Evolutionary conservation across 2,113 vertebrate genomes (phyloP).

Genomic region (Ophiodon elongatus): DNA sequence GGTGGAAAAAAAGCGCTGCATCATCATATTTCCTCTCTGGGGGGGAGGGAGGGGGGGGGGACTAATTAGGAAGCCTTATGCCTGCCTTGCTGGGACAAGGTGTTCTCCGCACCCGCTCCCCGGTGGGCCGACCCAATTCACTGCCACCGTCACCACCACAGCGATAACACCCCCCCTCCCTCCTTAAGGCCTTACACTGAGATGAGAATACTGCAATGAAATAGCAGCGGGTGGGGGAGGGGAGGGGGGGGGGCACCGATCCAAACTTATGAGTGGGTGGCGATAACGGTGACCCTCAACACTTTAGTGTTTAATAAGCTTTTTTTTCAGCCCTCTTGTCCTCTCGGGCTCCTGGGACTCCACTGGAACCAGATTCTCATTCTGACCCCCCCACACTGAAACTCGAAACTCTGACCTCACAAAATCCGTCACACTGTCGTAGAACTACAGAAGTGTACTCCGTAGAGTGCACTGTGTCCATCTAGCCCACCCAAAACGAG

Average conservation of each 20-base stretch:
- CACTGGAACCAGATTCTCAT: neutral
- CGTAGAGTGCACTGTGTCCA: too few relatives aligned
- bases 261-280: neutral
- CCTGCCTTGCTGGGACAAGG: constrained; percentile 64
- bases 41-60: constrained; percentile 22
- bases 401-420: neutral
- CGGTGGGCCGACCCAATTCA: constrained; percentile 77
- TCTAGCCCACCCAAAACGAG: too few relatives aligned
- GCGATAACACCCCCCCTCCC: constrained; percentile 16
- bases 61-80: constrained; percentile 71
- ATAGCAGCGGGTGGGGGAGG: constrained; percentile 7
- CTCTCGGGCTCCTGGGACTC: neutral
- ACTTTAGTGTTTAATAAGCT: constrained; percentile 46
- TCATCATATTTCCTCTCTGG: constrained; percentile 69
- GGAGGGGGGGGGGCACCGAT: neutral
- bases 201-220: constrained; percentile 34
- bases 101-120: constrained; percentile 74
- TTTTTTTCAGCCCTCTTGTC: neutral
- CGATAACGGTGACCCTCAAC: neutral
- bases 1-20: constrained; percentile 45
- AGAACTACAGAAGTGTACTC: neutral
- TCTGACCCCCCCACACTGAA: neutral
- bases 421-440: neutral
- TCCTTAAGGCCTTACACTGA: neutral
- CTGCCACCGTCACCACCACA: constrained; percentile 35